phyloP scores from a whole-genome alignment of 2,113 vertebrate species.

The Protomyctophum bolini region DNA sequence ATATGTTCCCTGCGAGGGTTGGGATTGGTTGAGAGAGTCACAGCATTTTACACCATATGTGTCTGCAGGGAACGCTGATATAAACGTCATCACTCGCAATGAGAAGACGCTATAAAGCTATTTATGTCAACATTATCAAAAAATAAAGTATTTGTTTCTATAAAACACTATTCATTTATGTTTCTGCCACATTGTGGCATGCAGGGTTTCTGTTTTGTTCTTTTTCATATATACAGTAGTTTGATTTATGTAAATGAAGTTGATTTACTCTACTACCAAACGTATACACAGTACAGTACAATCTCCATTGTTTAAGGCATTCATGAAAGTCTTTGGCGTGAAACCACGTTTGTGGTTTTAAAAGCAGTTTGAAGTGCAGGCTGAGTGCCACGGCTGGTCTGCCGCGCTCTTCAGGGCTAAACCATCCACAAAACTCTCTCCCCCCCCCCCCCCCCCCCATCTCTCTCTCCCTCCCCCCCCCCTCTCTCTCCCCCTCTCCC shows the following conservation, averaged over 20 bases:
- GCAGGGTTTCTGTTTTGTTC: not conserved
- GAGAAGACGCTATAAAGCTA: not conserved
- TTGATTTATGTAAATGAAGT: no score
- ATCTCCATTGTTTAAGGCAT: not conserved
- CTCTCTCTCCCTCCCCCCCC: no score
- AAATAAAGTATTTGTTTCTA: slow-evolving; percentile 23
- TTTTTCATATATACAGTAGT: no score
- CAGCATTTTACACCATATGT: slow-evolving; percentile 45
- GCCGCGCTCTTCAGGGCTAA: slow-evolving; percentile 9
- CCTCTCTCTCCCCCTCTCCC: not conserved
- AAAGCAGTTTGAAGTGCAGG: not conserved
- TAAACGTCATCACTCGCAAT: not conserved
- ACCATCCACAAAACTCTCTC: not conserved
- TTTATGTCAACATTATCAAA: not conserved
- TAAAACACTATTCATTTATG: slow-evolving; percentile 29
- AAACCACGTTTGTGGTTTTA: slow-evolving; percentile 1
- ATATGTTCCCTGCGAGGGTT: no score
- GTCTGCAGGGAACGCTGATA: slow-evolving; percentile 7
- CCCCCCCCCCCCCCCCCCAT: no score
- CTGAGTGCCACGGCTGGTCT: slow-evolving; percentile 30
- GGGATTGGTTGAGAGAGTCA: slow-evolving; percentile 30
- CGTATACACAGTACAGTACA: not conserved
- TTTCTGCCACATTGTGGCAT: slow-evolving; percentile 34
- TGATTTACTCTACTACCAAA: not conserved
- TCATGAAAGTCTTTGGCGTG: slow-evolving; percentile 1